Evolutionary conservation across 2,888 invertebrate genomes (phyloP).

Genomic region (Steinernema scapterisci): DNA sequence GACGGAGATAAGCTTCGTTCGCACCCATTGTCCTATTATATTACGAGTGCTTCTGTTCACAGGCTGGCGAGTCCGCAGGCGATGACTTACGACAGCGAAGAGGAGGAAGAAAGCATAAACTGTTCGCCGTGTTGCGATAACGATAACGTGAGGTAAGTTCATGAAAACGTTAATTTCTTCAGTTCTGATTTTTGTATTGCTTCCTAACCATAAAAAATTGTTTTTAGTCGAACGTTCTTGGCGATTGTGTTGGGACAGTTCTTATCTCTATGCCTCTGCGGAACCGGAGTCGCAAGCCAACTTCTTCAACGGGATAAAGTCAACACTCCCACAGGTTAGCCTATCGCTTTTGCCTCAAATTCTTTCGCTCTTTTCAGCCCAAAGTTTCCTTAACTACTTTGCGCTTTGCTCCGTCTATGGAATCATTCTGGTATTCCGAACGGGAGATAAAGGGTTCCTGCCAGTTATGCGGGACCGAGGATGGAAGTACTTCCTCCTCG

Average conservation of each 20-base stretch:
- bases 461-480: slow-evolving; percentile 76
- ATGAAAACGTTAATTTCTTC: background rate
- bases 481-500: slow-evolving; percentile 80
- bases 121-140: slow-evolving; percentile 61
- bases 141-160: slow-evolving; percentile 49
- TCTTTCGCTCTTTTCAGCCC: slow-evolving; percentile 73
- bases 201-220: background rate
- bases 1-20: background rate
- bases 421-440: slow-evolving; percentile 76
- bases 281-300: slow-evolving; percentile 79
- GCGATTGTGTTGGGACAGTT: slow-evolving; percentile 73
- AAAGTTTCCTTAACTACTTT: slow-evolving; percentile 81
- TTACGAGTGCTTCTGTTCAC: background rate
- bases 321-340: slow-evolving; percentile 76
- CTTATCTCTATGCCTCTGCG: slow-evolving; percentile 78
- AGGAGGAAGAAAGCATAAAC: slow-evolving; percentile 53
- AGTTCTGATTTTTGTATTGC: slow-evolving; percentile 22
- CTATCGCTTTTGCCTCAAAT: background rate
- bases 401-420: slow-evolving; percentile 80
- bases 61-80: slow-evolving; percentile 15
- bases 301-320: slow-evolving; percentile 75
- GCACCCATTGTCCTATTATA: background rate
- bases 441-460: slow-evolving; percentile 68
- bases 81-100: slow-evolving; percentile 38
- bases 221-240: slow-evolving; percentile 67